phyloP scores from a whole-genome alignment of 2,797 vertebrate genomes.

The Buphagus erythrorhynchus region DNA sequence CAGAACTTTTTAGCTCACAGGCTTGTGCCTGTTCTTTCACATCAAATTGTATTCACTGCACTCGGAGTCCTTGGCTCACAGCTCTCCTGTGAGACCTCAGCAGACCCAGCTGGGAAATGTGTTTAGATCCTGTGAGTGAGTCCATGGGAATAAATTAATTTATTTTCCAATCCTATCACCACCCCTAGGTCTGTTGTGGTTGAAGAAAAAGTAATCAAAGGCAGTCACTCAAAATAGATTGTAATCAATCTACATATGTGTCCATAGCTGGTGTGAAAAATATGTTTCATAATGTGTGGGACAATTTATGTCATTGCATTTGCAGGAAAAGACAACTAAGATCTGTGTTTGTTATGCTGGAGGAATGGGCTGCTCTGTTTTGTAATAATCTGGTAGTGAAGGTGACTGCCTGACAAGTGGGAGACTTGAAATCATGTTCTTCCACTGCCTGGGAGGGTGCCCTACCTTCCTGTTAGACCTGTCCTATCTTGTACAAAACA shows the following conservation, averaged over 20 bases:
- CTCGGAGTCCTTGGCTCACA: neutral
- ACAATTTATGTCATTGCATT: neutral
- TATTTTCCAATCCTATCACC: rapidly evolving
- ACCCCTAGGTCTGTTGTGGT: rapidly evolving
- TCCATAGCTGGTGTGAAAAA: neutral
- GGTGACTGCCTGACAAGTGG: neutral
- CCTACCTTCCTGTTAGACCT: neutral
- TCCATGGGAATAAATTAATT: neutral
- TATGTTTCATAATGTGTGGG: rapidly evolving
- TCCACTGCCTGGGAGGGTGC: neutral
- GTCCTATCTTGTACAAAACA: neutral
- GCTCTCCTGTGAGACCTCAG: neutral
- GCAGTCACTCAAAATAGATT: neutral
- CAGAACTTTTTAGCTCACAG: neutral
- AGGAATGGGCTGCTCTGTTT: neutral
- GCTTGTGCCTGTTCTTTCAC: neutral
- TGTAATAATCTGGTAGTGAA: neutral
- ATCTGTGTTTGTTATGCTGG: neutral
- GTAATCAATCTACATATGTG: neutral
- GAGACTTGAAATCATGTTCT: neutral
- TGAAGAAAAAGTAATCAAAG: neutral
- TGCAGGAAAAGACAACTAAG: neutral
- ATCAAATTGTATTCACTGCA: neutral
- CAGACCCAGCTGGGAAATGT: neutral
- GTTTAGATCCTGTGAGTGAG: neutral